Evolutionary conservation across 2,113 vertebrate species (phyloP), one percentile per base, ranked within the genome.

Genomic region (Scomber japonicus): DNA sequence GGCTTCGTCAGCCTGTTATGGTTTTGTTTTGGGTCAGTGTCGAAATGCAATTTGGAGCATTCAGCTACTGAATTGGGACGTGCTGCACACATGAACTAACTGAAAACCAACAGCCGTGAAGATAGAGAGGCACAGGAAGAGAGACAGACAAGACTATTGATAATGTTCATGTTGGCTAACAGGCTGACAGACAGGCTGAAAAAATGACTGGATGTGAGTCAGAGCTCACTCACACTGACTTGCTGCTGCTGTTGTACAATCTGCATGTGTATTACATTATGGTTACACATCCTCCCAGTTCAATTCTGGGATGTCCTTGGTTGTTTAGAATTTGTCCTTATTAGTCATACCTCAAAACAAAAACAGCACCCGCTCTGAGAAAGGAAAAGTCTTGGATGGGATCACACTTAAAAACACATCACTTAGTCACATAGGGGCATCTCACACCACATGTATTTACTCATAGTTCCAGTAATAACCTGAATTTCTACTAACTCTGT

Each of bases 131-230:
- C 8, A 68, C 82, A 82, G 82, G 81, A 89, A 81, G 74, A 46
- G 59, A 66, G 7, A 11, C 78, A 81, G 73, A 89, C 73, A 31
- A 11, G 56, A 71, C 50, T 46, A 16, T 12, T 49, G 74, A 84
- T 78, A 45, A 71, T 9, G n/a, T 48, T 70, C 11, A 51, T 31
- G 66, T 27, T 55, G 19, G 31, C 50, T 51, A 30, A 48, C 19
- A 24, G 64, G 55, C 45, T 56, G 19, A 31, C 48, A 27, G 24
- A 27, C 24, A 27, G 24, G 24, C 24, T 27, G 24, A 54, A 64
- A 24, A 15, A 27, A 12, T 54, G 81, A 84, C n/a, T 64, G 48
- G 71, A 60, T 68, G 78, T 88, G 92, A 90, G 24, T 81, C 80
- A 78, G 35, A n/a, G 12, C 3, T 19, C 19, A 19, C 61, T 64